Evolutionary conservation across 2,797 vertebrate species (phyloP).

Genomic region (Cyprinodon diabolis): DNA sequence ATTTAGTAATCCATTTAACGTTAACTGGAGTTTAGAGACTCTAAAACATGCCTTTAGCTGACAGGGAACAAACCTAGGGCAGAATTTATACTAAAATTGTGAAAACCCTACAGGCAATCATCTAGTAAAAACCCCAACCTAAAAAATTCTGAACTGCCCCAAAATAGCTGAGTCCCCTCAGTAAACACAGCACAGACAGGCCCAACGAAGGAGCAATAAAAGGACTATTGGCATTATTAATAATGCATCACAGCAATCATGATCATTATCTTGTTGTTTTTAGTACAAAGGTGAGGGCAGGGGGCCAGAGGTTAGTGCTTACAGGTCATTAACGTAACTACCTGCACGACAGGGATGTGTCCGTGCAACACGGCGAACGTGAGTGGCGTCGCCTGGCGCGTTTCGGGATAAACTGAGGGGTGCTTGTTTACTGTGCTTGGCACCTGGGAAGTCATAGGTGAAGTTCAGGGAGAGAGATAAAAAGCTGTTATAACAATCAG

Average conservation of each 20-base stretch:
- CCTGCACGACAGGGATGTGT: constrained; percentile 99
- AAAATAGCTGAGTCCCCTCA: constrained; percentile 22
- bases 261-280: constrained; percentile 46
- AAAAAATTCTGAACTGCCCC: constrained; percentile 21
- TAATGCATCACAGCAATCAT: constrained; percentile 59
- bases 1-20: too few species aligned
- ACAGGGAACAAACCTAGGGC: too few species aligned
- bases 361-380: constrained; percentile 99
- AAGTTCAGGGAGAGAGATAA: constrained; percentile 81
- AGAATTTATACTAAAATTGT: too few species aligned
- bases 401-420: constrained; percentile 99
- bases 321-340: constrained; percentile 81
- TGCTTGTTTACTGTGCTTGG: constrained; percentile 98
- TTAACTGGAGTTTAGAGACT: too few species aligned
- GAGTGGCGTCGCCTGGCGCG: constrained; percentile 98
- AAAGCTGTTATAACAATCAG: constrained; percentile 76
- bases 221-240: constrained; percentile 26
- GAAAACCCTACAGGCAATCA: not conserved
- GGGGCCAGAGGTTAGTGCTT: constrained; percentile 65
- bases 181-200: constrained; percentile 40
- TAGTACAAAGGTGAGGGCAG: constrained; percentile 55
- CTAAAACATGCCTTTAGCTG: too few species aligned
- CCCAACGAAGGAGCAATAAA: constrained; percentile 40
- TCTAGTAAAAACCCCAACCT: not conserved
- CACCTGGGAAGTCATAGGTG: constrained; percentile 90